Percentiles rank a stretch among this genome's conserved stretches.
Conservation (phyloP, 2,888 invertebrate species). For the Ormia ochracea region DNA sequence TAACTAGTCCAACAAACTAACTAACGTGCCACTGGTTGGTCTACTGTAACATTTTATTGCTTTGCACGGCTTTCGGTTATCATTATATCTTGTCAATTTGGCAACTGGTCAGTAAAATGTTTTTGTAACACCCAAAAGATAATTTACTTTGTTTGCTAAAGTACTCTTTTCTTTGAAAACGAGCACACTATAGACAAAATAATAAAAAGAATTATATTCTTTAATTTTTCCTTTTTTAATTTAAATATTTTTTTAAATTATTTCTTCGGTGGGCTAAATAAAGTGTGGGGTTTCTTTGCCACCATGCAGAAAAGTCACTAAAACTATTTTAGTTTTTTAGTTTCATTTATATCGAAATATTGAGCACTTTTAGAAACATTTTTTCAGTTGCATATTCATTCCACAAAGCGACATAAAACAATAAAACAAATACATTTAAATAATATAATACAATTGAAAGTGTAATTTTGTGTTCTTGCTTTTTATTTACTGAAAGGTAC, state of each 20-base stretch:
- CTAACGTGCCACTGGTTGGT: conserved; percentile 21
- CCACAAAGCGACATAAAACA: background rate
- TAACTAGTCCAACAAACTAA: too few species aligned
- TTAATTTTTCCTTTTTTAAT: background rate
- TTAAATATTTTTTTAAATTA: conserved; percentile 30
- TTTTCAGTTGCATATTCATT: background rate
- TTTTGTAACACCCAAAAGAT: conserved; percentile 34
- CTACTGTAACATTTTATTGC: background rate
- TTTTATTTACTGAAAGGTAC: background rate
- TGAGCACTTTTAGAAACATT: conserved; percentile 24
- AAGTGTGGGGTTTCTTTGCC: too few species aligned
- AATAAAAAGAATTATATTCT: background rate
- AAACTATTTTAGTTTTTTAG: conserved; percentile 18
- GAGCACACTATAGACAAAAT: background rate
- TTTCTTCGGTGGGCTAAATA: too few species aligned
- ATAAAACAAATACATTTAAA: background rate
- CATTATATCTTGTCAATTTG: conserved; percentile 50
- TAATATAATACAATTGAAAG: background rate
- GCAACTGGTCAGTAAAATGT: conserved; percentile 59
- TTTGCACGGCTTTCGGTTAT: conserved; percentile 21
- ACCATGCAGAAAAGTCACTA: background rate
- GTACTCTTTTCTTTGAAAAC: conserved; percentile 22
- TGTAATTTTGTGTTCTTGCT: conserved; percentile 4
- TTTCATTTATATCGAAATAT: conserved; percentile 42
- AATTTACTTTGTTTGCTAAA: conserved; percentile 21